Percentiles rank a stretch among this genome's conserved stretches.
Evolutionary conservation across 2,797 vertebrate species (phyloP).

Genomic region (Gymnothorax reevesii): DNA sequence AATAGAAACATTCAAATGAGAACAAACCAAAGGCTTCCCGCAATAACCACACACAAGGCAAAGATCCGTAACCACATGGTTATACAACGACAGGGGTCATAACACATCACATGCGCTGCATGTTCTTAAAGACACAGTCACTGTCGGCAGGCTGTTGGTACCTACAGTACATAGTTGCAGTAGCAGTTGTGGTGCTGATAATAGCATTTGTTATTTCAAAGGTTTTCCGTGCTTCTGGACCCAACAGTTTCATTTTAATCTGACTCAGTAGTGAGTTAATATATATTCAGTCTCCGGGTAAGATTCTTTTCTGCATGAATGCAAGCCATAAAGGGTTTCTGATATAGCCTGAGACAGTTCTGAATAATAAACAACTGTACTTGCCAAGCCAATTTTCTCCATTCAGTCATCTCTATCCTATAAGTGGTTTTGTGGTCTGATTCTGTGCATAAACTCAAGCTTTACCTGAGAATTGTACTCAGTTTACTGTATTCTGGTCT

Average conservation of each 20-base stretch:
- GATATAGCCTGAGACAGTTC: background rate
- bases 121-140: too few species aligned
- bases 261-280: background rate
- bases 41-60: too few species aligned
- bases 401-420: background rate
- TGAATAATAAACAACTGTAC: background rate
- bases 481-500: background rate
- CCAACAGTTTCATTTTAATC: background rate
- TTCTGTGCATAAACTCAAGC: background rate
- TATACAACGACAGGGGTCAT: too few species aligned
- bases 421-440: background rate
- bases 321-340: background rate
- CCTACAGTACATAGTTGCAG: too few species aligned
- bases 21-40: too few species aligned
- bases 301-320: background rate
- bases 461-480: background rate
- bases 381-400: background rate
- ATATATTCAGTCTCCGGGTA: background rate
- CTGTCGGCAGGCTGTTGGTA: too few species aligned
- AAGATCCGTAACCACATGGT: too few species aligned
- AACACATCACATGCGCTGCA: too few species aligned
- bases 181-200: too few species aligned
- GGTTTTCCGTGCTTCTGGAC: background rate
- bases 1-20: too few species aligned
- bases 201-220: too few species aligned